Evolutionary conservation across 2,888 invertebrate species (phyloP), one percentile per base, ranked within the genome.

Genomic region (Eupithecia insigniata): DNA sequence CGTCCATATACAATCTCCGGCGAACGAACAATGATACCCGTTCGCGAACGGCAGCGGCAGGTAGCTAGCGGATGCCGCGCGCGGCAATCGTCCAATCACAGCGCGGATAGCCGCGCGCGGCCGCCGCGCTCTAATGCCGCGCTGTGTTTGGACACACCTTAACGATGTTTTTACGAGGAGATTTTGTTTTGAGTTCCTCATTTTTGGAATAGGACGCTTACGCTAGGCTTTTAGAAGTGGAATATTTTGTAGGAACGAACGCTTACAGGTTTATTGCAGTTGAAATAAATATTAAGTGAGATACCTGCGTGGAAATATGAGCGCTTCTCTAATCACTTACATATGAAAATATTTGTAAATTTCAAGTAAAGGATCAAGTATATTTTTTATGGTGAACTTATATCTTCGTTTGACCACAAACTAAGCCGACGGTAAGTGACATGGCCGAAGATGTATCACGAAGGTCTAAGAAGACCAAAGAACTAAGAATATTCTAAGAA

Each of bases 101-200:
- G 34, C 34, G 34, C 34, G 34, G 7, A 34, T 34, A 34, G 7
- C 34, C 34, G 34, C 34, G 34, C 34, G 34, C 34, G 34, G 34
- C 34, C 34, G 34, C 34, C 34, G 34, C 34, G 34, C 7, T 34
- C 34, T 7, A 34, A 34, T 34, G 34, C 34, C 34, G 34, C 34
- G 34, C 34, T 34, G 7, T 34, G 34, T 7, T 34, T 34, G 34
- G 34, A 34, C n/a, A n/a, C n/a, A n/a, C n/a, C n/a, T n/a, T n/a
- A n/a, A n/a, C n/a, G n/a, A n/a, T n/a, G n/a, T 70, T 69, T 70
- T 73, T 73, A 73, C 71, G 69, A 69, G 71, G 62, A 69, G 71
- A 72, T 74, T 71, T 70, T 39, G 36, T 70, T 66, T 71, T 71
- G 67, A 74, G 69, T 71, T 70, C 60, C 64, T 70, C 71, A 28